These are phyloP conservation scores for Typhlomys cinereus DNA, from an alignment of 2,113 vertebrate species.

Conservation along the genomic window DNA sequence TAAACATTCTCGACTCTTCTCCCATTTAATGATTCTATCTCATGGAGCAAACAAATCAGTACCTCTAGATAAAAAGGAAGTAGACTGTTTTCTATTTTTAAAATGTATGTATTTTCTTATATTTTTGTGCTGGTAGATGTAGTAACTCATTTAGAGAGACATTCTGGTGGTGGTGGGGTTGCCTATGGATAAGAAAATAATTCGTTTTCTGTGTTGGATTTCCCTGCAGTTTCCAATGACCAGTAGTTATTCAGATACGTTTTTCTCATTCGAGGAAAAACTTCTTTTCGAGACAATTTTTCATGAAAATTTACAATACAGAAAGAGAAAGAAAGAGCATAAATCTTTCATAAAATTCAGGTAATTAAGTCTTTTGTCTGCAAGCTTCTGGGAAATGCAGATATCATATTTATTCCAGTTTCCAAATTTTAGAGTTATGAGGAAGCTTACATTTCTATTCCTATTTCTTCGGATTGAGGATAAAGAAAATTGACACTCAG, in stretches of 20 bases:
- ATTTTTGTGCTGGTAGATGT: not conserved
- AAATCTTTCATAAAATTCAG: constrained; percentile 21
- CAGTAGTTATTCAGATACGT: not conserved
- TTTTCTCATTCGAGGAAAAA: constrained; percentile 19
- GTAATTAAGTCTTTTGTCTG: constrained; percentile 7
- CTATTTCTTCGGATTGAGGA: not conserved
- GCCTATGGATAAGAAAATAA: not conserved
- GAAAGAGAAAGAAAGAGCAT: constrained; percentile 1
- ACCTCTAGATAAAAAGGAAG: not conserved
- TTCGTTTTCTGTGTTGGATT: not conserved
- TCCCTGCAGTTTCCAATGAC: not conserved
- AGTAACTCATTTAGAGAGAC: too few species aligned
- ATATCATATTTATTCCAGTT: not conserved
- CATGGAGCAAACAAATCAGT: too few species aligned
- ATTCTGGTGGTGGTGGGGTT: too few species aligned
- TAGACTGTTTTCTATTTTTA: not conserved
- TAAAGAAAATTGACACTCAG: not conserved
- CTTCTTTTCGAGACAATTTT: not conserved
- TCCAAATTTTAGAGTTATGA: not conserved
- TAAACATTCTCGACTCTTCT: too few species aligned
- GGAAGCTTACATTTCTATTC: not conserved
- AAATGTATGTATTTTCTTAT: not conserved
- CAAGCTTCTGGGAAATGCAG: not conserved
- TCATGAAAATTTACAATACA: not conserved
- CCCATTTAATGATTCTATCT: too few species aligned